These are phyloP conservation scores for Chaetura pelagica DNA, from an alignment of 2,113 vertebrate species.

Conservation along the genomic window DNA sequence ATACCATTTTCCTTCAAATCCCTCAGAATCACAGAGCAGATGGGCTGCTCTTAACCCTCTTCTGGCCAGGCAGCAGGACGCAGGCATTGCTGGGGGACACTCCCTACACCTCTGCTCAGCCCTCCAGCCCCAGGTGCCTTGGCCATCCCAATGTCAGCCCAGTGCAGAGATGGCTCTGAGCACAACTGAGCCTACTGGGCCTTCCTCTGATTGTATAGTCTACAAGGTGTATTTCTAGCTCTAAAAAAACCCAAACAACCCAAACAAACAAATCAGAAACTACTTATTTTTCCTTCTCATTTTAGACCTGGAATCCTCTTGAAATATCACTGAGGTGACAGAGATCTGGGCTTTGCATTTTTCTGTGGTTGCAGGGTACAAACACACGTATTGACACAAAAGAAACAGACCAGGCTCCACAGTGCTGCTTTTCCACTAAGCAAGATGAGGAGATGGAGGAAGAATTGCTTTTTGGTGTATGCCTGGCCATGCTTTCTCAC, in stretches of 20 bases:
- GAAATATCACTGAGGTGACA: not conserved
- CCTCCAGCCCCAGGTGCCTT: not conserved
- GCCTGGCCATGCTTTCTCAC: not conserved
- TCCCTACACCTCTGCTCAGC: not conserved
- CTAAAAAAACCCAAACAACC: not conserved
- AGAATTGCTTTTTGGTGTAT: not conserved
- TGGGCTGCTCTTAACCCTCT: not conserved
- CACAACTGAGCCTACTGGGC: not conserved
- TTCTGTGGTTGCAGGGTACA: not conserved
- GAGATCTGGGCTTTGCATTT: not conserved
- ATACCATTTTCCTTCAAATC: slow-evolving; percentile 1
- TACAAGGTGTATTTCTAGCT: not conserved
- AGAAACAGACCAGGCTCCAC: not conserved
- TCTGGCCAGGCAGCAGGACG: not conserved
- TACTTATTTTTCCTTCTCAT: not conserved
- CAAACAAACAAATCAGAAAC: not conserved
- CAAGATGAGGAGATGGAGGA: not conserved
- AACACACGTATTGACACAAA: not conserved
- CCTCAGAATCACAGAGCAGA: not conserved
- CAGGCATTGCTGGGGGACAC: not conserved
- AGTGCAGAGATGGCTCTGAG: not conserved
- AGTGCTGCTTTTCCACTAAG: not conserved
- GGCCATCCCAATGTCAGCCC: not conserved
- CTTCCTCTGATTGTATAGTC: not conserved
- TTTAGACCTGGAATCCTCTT: not conserved